Evolutionary conservation across 2,797 vertebrate species (phyloP).

Genomic region (Karalla daura): DNA sequence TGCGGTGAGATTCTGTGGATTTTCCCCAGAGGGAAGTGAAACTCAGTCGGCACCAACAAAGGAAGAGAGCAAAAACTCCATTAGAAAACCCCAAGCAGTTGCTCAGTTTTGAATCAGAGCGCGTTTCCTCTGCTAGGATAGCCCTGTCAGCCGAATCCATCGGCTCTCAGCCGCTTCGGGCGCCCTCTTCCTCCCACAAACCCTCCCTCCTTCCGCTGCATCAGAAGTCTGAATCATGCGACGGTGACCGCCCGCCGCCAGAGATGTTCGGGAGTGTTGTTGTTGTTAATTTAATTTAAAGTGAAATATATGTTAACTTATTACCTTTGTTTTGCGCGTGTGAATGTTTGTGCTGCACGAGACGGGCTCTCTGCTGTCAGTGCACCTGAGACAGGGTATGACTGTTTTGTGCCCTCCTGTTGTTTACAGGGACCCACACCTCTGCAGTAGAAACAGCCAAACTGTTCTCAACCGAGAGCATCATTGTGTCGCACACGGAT

Average conservation of each 20-base stretch:
- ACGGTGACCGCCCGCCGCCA: constrained; percentile 42
- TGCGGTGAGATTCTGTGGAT: constrained; percentile 46
- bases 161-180: constrained; percentile 24
- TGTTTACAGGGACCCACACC: neutral
- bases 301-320: constrained; percentile 67
- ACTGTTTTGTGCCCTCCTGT: neutral
- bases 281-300: constrained; percentile 64
- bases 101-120: constrained; percentile 21
- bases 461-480: constrained; percentile 1
- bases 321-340: constrained; percentile 55
- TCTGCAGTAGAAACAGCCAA: constrained; percentile 7
- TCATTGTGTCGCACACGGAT: neutral
- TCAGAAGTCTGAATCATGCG: constrained; percentile 33
- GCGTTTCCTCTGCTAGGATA: constrained; percentile 43
- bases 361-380: constrained; percentile 39
- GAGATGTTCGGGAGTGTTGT: constrained; percentile 74
- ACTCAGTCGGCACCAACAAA: constrained; percentile 42
- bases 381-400: constrained; percentile 18
- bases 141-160: constrained; percentile 48
- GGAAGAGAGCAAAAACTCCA: constrained; percentile 59
- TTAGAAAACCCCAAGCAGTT: constrained; percentile 51
- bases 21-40: constrained; percentile 73
- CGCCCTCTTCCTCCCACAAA: constrained; percentile 19
- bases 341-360: constrained; percentile 34
- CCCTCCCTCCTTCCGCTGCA: neutral